Evolutionary conservation across 1,140 invertebrate genomes (phyloP).

Genomic region (Scylla paramamosain): DNA sequence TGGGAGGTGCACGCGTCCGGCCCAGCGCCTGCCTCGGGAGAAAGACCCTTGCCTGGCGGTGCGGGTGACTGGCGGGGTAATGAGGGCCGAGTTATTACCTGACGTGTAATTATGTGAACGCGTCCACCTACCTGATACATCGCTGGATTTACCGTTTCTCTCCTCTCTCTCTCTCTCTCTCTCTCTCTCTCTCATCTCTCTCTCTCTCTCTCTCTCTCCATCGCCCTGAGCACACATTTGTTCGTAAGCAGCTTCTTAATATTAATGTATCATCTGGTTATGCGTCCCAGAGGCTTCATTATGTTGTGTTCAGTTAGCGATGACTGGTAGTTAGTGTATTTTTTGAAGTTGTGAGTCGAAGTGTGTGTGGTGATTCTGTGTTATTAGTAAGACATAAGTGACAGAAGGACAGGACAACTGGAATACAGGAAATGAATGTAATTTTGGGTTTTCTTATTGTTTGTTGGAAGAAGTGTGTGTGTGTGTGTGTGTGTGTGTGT

Average conservation of each 20-base stretch:
- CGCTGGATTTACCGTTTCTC: neutral
- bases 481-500: constrained; percentile 47
- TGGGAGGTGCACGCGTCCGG: neutral
- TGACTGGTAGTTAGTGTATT: too few species aligned
- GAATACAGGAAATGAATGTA: neutral
- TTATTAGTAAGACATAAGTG: too few species aligned
- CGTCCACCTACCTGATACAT: neutral
- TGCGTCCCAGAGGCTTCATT: too few species aligned
- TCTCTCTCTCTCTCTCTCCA: too few species aligned
- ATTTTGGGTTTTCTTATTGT: neutral
- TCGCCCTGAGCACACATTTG: neutral
- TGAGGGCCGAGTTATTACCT: neutral
- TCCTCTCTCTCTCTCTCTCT: too few species aligned
- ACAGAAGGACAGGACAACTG: neutral
- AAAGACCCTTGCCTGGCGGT: neutral
- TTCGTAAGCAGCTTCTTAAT: too few species aligned
- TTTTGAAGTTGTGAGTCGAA: too few species aligned
- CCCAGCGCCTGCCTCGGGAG: neutral
- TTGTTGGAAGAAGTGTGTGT: neutral
- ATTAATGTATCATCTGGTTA: too few species aligned
- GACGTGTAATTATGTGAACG: constrained; percentile 13
- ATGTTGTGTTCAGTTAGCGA: too few species aligned
- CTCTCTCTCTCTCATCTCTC: too few species aligned
- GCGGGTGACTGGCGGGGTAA: neutral
- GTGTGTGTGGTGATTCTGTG: too few species aligned